Evolutionary conservation across 2,797 vertebrate species (phyloP).

Genomic region (Schizothorax lantsangensis): DNA sequence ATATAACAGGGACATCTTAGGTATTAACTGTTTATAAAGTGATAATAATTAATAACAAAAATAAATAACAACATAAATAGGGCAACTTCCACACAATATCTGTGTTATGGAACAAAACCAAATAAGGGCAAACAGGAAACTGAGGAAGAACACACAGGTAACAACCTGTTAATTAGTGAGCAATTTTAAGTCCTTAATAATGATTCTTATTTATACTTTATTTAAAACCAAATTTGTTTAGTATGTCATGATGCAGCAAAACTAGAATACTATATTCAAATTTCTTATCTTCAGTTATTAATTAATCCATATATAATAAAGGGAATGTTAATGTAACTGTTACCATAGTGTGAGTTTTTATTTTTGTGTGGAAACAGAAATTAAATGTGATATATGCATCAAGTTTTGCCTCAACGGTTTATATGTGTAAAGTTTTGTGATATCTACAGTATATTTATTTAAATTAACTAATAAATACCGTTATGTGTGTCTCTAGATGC

Average conservation of each 20-base stretch:
- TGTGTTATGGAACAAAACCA: too few species aligned
- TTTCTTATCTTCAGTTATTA: too few species aligned
- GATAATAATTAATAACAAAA: too few species aligned
- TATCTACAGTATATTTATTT: not conserved
- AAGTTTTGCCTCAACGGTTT: not conserved
- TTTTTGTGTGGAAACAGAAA: not conserved
- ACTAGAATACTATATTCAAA: too few species aligned
- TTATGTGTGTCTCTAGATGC: constrained; percentile 54
- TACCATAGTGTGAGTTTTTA: not conserved
- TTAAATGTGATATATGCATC: not conserved
- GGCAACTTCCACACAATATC: not conserved
- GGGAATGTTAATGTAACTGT: not conserved
- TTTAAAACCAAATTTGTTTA: not conserved
- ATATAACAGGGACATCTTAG: not conserved
- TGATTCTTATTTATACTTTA: not conserved
- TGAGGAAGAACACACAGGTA: too few species aligned
- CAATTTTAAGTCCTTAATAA: not conserved
- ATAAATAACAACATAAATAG: too few species aligned
- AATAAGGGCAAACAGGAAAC: too few species aligned
- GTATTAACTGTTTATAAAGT: not conserved
- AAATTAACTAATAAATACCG: not conserved
- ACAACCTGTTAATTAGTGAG: not conserved
- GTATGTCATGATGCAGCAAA: not conserved
- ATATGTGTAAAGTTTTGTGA: not conserved
- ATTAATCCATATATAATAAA: too few species aligned